phyloP scores from a whole-genome alignment of 2,113 vertebrate species.

The Marmota monax region DNA sequence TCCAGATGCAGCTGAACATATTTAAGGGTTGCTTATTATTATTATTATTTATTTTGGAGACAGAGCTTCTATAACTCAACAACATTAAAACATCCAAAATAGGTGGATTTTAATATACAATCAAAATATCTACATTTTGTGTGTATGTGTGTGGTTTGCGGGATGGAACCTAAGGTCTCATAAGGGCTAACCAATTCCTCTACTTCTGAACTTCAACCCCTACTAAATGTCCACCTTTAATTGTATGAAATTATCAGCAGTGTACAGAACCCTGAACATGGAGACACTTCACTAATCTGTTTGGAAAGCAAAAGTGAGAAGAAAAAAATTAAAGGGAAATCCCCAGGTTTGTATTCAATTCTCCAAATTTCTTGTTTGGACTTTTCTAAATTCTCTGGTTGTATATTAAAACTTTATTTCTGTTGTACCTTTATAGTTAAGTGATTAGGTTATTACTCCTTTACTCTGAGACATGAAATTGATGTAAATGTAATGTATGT shows the following conservation, averaged over 20 bases:
- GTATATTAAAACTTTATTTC: slow-evolving; percentile 24
- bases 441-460: not conserved
- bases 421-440: not conserved
- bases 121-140: not conserved
- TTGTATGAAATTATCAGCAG: not conserved
- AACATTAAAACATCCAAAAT: slow-evolving; percentile 4
- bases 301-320: not conserved
- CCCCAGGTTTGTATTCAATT: not conserved
- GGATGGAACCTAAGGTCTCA: not conserved
- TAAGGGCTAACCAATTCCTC: not conserved
- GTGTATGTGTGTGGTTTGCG: too few species aligned
- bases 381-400: not conserved
- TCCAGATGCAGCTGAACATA: slow-evolving; percentile 34
- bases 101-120: not conserved
- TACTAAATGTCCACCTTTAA: not conserved
- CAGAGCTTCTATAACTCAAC: not conserved
- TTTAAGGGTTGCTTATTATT: not conserved
- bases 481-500: not conserved
- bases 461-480: not conserved
- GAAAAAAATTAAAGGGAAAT: not conserved
- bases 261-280: not conserved
- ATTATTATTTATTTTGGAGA: not conserved
- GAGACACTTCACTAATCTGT: not conserved
- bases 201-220: not conserved
- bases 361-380: not conserved